Percentiles rank a stretch among this genome's conserved stretches.
Evolutionary conservation across 2,797 vertebrate species (phyloP).

Genomic region (Semaprochilodus insignis): DNA sequence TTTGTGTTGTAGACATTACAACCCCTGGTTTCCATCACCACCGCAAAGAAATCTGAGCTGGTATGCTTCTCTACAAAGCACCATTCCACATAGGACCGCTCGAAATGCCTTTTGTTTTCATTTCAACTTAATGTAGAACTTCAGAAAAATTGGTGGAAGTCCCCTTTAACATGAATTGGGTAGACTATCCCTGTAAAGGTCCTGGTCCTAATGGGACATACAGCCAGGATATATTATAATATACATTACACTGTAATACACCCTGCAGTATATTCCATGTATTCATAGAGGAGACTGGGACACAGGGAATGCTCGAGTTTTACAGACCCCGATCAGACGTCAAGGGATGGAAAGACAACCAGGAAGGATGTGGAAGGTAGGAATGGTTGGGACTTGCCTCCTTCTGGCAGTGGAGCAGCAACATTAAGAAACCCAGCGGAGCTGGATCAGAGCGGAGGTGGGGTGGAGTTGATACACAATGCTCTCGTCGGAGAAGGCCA

Average conservation of each 20-base stretch:
- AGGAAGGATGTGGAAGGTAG: conserved; percentile 57
- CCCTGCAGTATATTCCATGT: conserved; percentile 16
- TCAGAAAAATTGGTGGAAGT: no score
- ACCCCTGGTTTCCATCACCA: no score
- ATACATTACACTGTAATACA: conserved; percentile 21
- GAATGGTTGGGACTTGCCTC: conserved; percentile 71
- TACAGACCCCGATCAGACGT: conserved; percentile 26
- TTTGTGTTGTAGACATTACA: no score
- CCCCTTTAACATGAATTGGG: conserved; percentile 6
- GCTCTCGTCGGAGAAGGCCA: conserved; percentile 87
- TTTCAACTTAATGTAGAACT: no score
- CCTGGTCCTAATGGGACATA: conserved; percentile 16
- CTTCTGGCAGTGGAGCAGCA: conserved; percentile 87
- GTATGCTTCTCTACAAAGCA: no score
- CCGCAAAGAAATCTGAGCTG: no score
- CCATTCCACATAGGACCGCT: no score
- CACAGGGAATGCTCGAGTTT: conserved; percentile 3
- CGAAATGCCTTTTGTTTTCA: no score
- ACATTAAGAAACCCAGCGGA: conserved; percentile 80
- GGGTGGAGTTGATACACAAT: conserved; percentile 81
- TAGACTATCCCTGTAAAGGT: conserved; percentile 9
- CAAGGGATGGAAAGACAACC: background rate
- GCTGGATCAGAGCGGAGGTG: conserved; percentile 73
- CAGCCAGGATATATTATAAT: background rate
- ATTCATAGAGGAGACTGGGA: background rate